phyloP scores from a whole-genome alignment of 2,113 vertebrate species.

The Anolis sagrei region DNA sequence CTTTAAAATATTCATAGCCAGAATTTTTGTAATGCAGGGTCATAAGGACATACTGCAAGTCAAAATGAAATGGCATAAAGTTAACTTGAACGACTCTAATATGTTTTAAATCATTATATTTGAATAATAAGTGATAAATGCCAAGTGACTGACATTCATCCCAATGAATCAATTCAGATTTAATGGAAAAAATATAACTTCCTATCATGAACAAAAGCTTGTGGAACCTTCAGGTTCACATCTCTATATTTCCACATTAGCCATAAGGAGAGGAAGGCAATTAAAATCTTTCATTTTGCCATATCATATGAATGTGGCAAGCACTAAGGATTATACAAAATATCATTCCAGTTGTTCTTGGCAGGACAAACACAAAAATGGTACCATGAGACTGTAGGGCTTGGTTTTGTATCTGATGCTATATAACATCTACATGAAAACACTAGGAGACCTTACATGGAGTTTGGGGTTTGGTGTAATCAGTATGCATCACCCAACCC shows the following conservation, averaged over 20 bases:
- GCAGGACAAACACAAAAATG: too few relatives aligned
- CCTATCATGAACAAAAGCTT: background rate
- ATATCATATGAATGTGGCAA: too few relatives aligned
- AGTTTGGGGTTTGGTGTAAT: too few relatives aligned
- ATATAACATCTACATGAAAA: too few relatives aligned
- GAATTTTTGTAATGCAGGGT: background rate
- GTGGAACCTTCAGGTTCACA: background rate
- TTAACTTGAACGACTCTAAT: background rate
- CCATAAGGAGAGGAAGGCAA: background rate
- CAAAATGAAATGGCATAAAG: background rate
- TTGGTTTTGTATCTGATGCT: too few relatives aligned
- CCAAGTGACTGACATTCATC: background rate
- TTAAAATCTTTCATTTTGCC: too few relatives aligned
- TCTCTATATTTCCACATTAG: background rate
- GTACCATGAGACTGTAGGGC: background rate
- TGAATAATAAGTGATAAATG: background rate
- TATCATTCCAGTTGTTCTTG: too few relatives aligned
- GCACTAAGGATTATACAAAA: too few relatives aligned
- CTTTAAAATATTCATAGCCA: slow-evolving; percentile 23
- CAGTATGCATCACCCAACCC: too few relatives aligned
- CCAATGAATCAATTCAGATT: background rate
- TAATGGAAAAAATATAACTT: background rate
- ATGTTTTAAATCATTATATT: background rate
- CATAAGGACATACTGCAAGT: background rate
- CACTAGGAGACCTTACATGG: too few relatives aligned